Evolutionary conservation across 2,113 vertebrate species (phyloP).

Genomic region (Zosterops borbonicus): DNA sequence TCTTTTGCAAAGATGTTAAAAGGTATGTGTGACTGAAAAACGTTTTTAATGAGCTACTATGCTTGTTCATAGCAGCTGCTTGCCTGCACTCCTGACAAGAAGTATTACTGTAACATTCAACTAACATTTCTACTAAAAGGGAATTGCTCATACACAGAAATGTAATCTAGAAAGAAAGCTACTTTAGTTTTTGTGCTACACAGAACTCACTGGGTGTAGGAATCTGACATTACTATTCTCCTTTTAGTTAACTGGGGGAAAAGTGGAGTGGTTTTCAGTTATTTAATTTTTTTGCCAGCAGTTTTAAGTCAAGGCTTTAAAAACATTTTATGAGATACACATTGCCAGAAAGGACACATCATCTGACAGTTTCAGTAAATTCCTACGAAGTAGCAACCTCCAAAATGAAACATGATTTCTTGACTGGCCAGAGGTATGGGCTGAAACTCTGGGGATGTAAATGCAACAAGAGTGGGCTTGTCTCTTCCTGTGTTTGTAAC

Average conservation of each 20-base stretch:
- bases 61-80: not conserved
- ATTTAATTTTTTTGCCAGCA: not conserved
- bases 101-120: not conserved
- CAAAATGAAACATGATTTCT: not conserved
- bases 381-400: not conserved
- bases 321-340: not conserved
- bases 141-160: not conserved
- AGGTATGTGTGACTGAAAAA: slow-evolving; percentile 76
- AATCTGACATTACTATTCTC: not conserved
- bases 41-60: not conserved
- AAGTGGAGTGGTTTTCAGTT: not conserved
- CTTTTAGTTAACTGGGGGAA: not conserved
- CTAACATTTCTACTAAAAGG: not conserved
- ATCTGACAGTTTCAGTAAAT: not conserved
- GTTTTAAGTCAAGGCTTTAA: not conserved
- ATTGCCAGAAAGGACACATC: not conserved
- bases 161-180: not conserved
- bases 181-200: not conserved
- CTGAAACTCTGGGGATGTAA: not conserved
- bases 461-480: not conserved
- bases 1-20: slow-evolving; percentile 89
- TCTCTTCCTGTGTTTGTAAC: not conserved
- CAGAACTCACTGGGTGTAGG: not conserved
- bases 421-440: not conserved
- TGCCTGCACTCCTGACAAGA: not conserved